Evolutionary conservation across 2,888 invertebrate genomes (phyloP), one percentile per base, ranked within the genome.

Genomic region (Drosophila meridiana): DNA sequence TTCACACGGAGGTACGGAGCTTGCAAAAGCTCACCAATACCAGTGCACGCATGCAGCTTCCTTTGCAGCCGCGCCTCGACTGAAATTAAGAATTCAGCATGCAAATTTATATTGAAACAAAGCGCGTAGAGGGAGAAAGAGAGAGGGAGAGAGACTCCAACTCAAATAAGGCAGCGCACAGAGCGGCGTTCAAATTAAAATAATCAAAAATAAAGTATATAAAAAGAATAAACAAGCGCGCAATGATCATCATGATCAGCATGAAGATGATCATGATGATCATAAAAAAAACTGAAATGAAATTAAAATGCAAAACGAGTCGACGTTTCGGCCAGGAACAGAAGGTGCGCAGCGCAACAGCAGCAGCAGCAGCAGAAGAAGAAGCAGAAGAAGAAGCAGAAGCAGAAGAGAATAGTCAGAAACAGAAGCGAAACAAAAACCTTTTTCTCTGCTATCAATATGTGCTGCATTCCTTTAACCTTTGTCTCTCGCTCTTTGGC

Each of bases 231-330:
- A 88, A 78, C 88, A 90, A 75, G 78, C 81, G 74, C 65, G 68
- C 80, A 76, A 69, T 67, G 67, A 66, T 66, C 52, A 74, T 71
- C 48, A 74, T 69, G n/a, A 69, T 59, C 40, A 63, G 56, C 48
- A 60, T 65, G 48, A 68, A 47, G 63, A 68, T 42, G 36, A 64
- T 58, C 48, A 72, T 68, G 13, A 67, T 55, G 28, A 69, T 61
- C 53, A 55, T 42, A 48, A 47, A 59, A 59, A 38, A 43, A 26
- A 56, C 67, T 64, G 55, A 78, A 77, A 53, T 81, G 63, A 80
- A 90, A 90, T 90, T 90, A 90, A 90, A 90, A 90, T 90, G 90
- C 91, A 91, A 90, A 87, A 82, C 89, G 91, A 87, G 91, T 91
- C 90, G 75, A 40, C 52, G 66, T 65, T 65, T 64, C 57, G 67